These are phyloP conservation scores for Calidris pugnax DNA, from an alignment of 2,113 vertebrate species.

Conservation along the genomic window DNA sequence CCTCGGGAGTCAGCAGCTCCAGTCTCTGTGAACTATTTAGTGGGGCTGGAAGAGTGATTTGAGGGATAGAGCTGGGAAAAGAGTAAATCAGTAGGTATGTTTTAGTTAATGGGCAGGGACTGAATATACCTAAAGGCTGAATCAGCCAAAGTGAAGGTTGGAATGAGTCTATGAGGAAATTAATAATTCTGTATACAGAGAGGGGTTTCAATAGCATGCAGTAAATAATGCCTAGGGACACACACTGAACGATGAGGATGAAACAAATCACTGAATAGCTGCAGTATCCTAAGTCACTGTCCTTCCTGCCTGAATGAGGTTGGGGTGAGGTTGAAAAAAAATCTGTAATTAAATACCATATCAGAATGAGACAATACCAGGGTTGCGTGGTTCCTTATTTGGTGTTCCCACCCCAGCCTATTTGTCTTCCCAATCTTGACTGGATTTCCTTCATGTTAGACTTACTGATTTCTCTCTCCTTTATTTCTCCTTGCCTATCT, in stretches of 20 bases:
- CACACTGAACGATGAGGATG: neutral
- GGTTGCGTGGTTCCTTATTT: neutral
- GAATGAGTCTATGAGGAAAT: conserved; percentile 52
- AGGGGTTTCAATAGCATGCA: neutral
- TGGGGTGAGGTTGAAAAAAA: neutral
- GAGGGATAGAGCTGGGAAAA: neutral
- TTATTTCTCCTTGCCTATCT: neutral
- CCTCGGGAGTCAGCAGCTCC: conserved; percentile 3
- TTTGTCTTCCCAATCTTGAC: neutral
- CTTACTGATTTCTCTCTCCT: neutral
- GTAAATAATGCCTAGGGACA: neutral
- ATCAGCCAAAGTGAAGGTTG: conserved; percentile 54
- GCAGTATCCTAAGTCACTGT: neutral
- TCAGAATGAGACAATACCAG: neutral
- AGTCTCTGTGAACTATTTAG: neutral
- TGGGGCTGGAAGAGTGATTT: conserved; percentile 35
- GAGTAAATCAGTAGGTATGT: conserved; percentile 36
- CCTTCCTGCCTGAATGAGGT: neutral
- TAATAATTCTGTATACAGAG: conserved; percentile 52
- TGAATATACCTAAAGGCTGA: conserved; percentile 47
- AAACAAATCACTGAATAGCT: conserved; percentile 24
- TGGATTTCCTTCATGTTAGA: neutral
- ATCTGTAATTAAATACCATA: neutral
- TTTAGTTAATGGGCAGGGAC: conserved; percentile 28
- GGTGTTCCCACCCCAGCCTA: neutral